Percentiles rank a stretch among this genome's conserved stretches.
Conservation (phyloP, 2,888 invertebrate species). For the Frankliniella fusca region DNA sequence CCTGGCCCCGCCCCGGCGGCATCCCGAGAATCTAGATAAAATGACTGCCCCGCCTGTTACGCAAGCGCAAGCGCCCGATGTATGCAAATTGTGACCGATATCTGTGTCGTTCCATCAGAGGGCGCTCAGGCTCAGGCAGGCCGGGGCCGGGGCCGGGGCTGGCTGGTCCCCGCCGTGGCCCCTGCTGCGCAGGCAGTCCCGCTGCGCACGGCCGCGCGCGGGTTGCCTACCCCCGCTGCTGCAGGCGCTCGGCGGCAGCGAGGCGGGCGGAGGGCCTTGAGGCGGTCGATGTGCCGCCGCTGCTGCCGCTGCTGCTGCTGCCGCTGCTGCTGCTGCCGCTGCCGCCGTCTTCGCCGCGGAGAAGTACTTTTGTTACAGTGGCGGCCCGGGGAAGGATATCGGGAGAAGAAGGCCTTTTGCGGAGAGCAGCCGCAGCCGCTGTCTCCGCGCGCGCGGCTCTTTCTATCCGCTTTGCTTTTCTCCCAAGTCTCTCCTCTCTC, state of each 20-base stretch:
- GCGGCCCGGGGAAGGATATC: no score
- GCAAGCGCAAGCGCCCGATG: conserved; percentile 11
- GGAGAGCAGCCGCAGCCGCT: no score
- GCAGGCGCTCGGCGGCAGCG: not conserved
- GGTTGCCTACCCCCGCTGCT: not conserved
- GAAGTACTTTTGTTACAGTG: no score
- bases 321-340: no score
- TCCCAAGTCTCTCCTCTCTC: no score
- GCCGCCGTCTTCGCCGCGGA: no score
- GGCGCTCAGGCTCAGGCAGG: not conserved
- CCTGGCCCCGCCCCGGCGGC: not conserved
- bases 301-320: not conserved
- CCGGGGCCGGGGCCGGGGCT: not conserved
- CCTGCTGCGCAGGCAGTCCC: not conserved
- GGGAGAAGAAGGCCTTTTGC: no score
- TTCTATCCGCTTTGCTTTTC: no score
- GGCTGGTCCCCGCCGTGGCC: not conserved
- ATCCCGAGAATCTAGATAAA: conserved; percentile 18
- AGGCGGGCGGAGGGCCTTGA: not conserved
- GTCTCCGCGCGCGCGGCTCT: no score
- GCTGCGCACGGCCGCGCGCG: not conserved
- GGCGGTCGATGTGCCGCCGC: not conserved
- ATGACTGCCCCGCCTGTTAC: conserved; percentile 20
- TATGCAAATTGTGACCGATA: conserved; percentile 26
- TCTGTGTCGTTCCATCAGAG: conserved; percentile 22